A percentile compares a stretch with the other conserved stretches of the same genome.
These are phyloP conservation scores for Tholera decimalis DNA, from an alignment of 2,888 invertebrate species.

Conservation along the genomic window DNA sequence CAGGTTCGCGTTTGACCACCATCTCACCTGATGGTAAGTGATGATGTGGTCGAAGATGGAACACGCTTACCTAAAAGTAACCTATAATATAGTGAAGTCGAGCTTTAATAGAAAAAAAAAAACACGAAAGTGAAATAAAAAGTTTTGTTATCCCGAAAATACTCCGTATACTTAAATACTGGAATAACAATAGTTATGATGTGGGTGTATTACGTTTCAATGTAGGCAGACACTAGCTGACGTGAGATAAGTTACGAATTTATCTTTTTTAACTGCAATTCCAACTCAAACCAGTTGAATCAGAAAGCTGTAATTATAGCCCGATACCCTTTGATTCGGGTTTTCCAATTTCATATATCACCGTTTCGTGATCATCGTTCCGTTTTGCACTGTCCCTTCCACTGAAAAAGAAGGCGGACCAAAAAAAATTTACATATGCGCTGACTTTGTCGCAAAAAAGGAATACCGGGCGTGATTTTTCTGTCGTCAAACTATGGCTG, in stretches of 20 bases:
- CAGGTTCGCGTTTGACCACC: no score
- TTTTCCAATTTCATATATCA: conserved; percentile 52
- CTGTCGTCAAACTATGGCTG: conserved; percentile 68
- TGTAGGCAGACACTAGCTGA: background rate
- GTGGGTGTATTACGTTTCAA: background rate
- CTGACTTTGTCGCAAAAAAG: conserved; percentile 44
- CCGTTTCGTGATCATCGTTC: conserved; percentile 27
- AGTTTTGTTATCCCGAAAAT: no score
- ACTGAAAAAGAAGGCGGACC: conserved; percentile 23
- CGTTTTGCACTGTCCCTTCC: background rate
- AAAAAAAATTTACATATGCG: conserved; percentile 43
- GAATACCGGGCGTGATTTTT: conserved; percentile 51
- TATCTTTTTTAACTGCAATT: no score
- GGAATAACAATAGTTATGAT: no score
- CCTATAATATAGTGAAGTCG: no score
- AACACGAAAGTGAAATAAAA: background rate
- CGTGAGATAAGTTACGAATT: background rate
- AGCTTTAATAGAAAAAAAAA: background rate
- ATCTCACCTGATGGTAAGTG: no score
- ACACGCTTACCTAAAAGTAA: no score
- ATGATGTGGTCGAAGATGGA: no score
- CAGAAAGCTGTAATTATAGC: conserved; percentile 32
- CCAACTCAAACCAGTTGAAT: conserved; percentile 12
- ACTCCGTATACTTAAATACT: background rate
- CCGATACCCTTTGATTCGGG: conserved; percentile 35